phyloP scores from a whole-genome alignment of 2,888 invertebrate species.

The Chaetoderma sp. region DNA sequence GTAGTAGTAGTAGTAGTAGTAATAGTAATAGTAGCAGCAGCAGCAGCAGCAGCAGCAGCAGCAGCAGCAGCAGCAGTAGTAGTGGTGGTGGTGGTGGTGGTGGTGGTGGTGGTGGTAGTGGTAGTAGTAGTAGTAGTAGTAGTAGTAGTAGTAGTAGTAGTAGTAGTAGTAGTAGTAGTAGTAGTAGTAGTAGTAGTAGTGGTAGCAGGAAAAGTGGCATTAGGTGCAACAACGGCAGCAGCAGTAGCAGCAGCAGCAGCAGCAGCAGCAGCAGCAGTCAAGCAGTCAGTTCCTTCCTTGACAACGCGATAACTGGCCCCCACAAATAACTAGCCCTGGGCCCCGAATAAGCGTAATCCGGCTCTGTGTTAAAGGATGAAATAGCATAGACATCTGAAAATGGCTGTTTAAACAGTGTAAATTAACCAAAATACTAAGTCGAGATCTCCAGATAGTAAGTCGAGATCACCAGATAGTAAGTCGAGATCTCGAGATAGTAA shows the following conservation, averaged over 20 bases:
- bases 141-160: slow-evolving; percentile 5
- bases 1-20: background rate
- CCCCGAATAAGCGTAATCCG: too few relatives aligned
- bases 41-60: background rate
- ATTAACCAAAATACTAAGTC: too few relatives aligned
- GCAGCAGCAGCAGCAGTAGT: background rate
- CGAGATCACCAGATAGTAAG: too few relatives aligned
- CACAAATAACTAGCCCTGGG: too few relatives aligned
- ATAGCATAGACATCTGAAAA: too few relatives aligned
- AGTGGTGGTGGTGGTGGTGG: background rate
- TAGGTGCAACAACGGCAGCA: background rate
- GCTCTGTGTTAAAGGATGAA: too few relatives aligned
- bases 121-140: slow-evolving; percentile 1
- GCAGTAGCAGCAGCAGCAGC: slow-evolving; percentile 7
- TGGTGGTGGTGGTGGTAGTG: background rate
- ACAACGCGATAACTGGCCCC: too few relatives aligned
- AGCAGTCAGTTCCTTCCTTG: too few relatives aligned
- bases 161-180: background rate
- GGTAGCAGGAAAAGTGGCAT: too few relatives aligned
- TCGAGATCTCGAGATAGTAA: too few relatives aligned
- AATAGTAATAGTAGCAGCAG: background rate
- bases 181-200: slow-evolving; percentile 4
- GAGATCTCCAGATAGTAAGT: too few relatives aligned
- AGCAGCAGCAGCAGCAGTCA: background rate
- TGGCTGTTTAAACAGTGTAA: too few relatives aligned